Percentiles rank a stretch among this genome's conserved stretches.
Conservation (phyloP, 2,888 invertebrate genomes). For the Hanleya hanleyi region DNA sequence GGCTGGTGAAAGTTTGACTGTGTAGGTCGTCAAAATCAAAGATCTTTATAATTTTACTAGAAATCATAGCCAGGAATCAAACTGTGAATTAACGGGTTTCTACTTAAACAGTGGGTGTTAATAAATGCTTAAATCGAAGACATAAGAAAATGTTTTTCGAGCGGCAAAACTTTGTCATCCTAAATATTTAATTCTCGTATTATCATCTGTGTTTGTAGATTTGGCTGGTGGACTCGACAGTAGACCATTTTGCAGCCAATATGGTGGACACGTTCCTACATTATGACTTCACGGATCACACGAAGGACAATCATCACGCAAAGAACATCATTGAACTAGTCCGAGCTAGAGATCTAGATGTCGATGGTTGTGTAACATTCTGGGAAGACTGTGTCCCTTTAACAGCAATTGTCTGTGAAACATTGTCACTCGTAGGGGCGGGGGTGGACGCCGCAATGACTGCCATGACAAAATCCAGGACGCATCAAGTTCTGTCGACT, state of each 20-base stretch:
- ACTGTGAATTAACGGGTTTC: no score
- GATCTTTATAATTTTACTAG: no score
- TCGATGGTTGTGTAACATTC: constrained; percentile 53
- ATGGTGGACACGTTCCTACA: constrained; percentile 39
- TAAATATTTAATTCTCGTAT: no score
- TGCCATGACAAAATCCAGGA: constrained; percentile 49
- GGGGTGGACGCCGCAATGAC: constrained; percentile 34
- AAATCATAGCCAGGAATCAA: no score
- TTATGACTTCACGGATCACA: constrained; percentile 47
- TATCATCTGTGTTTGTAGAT: no score
- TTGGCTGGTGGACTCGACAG: constrained; percentile 44
- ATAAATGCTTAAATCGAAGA: no score
- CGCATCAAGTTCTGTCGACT: constrained; percentile 32
- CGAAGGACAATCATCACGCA: constrained; percentile 40
- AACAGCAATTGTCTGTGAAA: constrained; percentile 42
- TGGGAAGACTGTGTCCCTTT: constrained; percentile 59
- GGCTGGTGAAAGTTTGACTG: no score
- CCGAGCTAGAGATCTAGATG: constrained; percentile 12
- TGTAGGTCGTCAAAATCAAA: no score
- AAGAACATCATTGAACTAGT: constrained; percentile 37
- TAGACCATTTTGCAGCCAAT: constrained; percentile 27
- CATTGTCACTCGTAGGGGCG: constrained; percentile 30
- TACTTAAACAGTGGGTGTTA: no score
- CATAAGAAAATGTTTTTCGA: no score
- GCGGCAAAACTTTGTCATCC: no score